Evolutionary conservation across 2,888 invertebrate species (phyloP).

Genomic region (Eupithecia dodoneata): DNA sequence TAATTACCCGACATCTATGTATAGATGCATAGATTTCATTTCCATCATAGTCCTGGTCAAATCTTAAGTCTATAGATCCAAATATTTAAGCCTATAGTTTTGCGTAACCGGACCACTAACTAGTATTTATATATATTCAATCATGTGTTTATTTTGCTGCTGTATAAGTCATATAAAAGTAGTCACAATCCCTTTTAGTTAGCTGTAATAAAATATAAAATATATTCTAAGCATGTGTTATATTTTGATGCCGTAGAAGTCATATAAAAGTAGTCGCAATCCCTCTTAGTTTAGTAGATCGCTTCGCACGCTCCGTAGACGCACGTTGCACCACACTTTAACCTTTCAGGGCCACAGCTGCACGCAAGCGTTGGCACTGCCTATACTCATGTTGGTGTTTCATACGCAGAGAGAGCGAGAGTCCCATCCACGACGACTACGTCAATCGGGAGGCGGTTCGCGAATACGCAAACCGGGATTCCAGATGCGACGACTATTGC

Average conservation of each 20-base stretch:
- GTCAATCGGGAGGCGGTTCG: constrained; percentile 76
- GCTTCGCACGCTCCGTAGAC: constrained; percentile 42
- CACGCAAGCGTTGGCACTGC: constrained; percentile 74
- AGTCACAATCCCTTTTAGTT: too few species aligned
- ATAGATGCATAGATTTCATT: neutral
- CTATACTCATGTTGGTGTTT: constrained; percentile 81
- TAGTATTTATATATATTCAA: neutral
- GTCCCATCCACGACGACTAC: constrained; percentile 80
- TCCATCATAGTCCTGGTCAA: neutral
- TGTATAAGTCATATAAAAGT: too few species aligned
- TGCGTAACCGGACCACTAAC: neutral
- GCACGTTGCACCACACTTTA: constrained; percentile 68
- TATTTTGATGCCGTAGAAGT: neutral
- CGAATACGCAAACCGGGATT: constrained; percentile 78
- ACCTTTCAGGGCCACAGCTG: constrained; percentile 64
- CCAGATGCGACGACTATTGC: constrained; percentile 77
- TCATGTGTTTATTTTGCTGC: too few species aligned
- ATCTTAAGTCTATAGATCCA: neutral
- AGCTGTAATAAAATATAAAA: too few species aligned
- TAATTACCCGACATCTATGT: neutral
- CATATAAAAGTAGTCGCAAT: neutral
- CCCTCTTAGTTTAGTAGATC: neutral
- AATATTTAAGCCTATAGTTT: neutral
- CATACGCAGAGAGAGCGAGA: constrained; percentile 81
- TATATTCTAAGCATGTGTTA: neutral